Conservation (phyloP, 2,888 invertebrate species). For the Pimpla rufipes region DNA sequence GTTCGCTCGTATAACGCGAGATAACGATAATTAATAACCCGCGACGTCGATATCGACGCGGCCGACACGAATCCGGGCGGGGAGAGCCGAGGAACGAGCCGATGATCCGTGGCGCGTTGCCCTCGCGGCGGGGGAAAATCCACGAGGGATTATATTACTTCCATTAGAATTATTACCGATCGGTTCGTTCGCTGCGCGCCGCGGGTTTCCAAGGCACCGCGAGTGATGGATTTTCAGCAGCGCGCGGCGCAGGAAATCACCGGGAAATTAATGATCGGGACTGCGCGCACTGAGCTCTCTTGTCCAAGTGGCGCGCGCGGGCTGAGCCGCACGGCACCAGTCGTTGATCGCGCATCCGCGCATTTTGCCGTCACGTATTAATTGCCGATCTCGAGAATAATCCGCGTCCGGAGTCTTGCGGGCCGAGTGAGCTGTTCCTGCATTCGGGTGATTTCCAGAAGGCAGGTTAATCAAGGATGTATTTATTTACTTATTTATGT, state of each 20-base stretch:
- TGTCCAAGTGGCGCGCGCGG: not conserved
- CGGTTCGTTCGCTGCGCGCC: conserved; percentile 20
- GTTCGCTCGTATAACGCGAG: conserved; percentile 64
- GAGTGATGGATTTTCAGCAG: conserved; percentile 60
- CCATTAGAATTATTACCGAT: conserved; percentile 60
- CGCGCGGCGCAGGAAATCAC: conserved; percentile 43
- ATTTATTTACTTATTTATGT: too few species aligned
- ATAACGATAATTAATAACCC: conserved; percentile 82
- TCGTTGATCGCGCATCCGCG: not conserved
- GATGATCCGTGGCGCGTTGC: conserved; percentile 64
- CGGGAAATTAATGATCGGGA: conserved; percentile 68
- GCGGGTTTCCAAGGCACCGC: not conserved
- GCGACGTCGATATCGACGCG: conserved; percentile 76
- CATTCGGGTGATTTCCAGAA: too few species aligned
- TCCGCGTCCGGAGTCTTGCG: too few species aligned
- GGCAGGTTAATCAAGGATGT: too few species aligned
- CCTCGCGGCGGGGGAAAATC: conserved; percentile 38
- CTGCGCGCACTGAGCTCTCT: conserved; percentile 36
- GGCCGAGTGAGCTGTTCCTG: too few species aligned
- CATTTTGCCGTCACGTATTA: too few species aligned
- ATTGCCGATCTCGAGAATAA: too few species aligned
- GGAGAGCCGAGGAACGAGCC: conserved; percentile 38
- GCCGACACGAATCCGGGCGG: conserved; percentile 28
- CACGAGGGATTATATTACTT: conserved; percentile 55
- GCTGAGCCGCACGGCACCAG: not conserved